phyloP scores from a whole-genome alignment of 2,797 vertebrate species.

The Onychomys leucogaster region DNA sequence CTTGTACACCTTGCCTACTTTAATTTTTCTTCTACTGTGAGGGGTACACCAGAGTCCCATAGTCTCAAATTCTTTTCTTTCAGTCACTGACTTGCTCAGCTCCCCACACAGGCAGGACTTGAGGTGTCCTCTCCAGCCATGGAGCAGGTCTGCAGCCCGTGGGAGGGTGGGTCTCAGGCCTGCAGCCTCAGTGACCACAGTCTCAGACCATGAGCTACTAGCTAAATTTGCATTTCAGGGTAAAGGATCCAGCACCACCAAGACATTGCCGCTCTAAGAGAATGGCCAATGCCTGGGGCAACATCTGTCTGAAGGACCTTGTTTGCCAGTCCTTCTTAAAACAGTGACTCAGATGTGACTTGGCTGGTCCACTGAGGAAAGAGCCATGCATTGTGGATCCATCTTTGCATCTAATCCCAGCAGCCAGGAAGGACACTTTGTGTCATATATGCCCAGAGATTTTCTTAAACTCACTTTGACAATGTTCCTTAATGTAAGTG shows the following conservation, averaged over 20 bases:
- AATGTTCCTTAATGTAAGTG: conserved; percentile 33
- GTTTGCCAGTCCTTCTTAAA: not conserved
- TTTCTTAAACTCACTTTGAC: conserved; percentile 38
- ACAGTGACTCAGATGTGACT: not conserved
- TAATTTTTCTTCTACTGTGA: conserved; percentile 11
- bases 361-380: not conserved
- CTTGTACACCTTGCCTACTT: not conserved
- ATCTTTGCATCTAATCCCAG: conserved; percentile 9
- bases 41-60: not conserved
- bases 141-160: not conserved
- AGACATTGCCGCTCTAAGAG: not conserved
- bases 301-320: not conserved
- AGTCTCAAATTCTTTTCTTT: not conserved
- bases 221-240: too few relatives aligned
- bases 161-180: not conserved
- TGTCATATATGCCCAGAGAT: not conserved
- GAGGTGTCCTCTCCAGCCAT: not conserved
- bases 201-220: not conserved
- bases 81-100: not conserved
- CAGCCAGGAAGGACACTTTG: not conserved
- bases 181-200: not conserved
- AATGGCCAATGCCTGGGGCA: not conserved
- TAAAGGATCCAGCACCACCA: not conserved
- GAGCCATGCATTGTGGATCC: not conserved
- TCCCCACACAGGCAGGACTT: not conserved